Evolutionary conservation across 2,888 invertebrate species (phyloP).

Genomic region (Andrena bicolor): DNA sequence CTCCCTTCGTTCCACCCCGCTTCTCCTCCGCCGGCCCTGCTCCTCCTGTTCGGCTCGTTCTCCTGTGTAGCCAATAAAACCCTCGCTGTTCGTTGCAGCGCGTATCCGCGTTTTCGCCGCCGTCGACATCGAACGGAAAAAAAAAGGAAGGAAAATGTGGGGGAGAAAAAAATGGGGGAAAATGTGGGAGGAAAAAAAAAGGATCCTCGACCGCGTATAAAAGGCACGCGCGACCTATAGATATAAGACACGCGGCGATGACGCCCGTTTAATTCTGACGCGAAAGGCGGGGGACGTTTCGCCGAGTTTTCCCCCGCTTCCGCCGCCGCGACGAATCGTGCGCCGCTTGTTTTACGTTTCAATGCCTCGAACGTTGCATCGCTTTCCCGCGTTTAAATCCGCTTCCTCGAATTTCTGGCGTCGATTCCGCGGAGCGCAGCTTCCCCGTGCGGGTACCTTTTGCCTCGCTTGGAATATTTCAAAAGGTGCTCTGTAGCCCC

Average conservation of each 20-base stretch:
- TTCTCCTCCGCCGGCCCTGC: conserved; percentile 37
- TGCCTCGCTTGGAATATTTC: not conserved
- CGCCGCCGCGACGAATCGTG: conserved; percentile 13
- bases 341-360: conserved; percentile 42
- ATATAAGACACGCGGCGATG: conserved; percentile 66
- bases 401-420: conserved; percentile 36
- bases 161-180: not conserved
- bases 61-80: conserved; percentile 66
- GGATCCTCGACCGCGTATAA: conserved; percentile 55
- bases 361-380: conserved; percentile 48
- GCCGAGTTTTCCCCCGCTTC: conserved; percentile 23
- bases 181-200: conserved; percentile 1
- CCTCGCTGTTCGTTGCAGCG: conserved; percentile 65
- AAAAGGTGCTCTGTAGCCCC: not conserved
- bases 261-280: conserved; percentile 49
- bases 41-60: conserved; percentile 39
- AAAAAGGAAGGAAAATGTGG: not conserved
- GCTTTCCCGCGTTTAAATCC: conserved; percentile 37
- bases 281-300: conserved; percentile 35
- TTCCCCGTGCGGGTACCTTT: not conserved
- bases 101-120: conserved; percentile 61
- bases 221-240: conserved; percentile 67
- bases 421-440: not conserved
- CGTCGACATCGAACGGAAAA: conserved; percentile 55
- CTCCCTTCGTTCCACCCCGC: conserved; percentile 68